Evolutionary conservation across 2,113 vertebrate species (phyloP).

Genomic region (Arvicanthis niloticus): DNA sequence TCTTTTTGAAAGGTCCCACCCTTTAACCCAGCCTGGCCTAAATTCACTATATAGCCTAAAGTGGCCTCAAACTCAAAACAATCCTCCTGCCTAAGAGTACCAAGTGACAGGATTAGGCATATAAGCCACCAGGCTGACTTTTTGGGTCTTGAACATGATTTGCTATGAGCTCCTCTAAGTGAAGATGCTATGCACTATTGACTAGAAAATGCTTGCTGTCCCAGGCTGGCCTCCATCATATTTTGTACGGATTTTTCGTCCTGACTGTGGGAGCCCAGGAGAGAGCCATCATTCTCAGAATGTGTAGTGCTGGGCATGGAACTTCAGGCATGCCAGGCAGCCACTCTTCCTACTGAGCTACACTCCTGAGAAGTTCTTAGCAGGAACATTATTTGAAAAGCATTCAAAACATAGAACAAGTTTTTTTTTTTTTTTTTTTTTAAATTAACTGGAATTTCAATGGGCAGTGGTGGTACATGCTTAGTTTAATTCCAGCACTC

Average conservation of each 20-base stretch:
- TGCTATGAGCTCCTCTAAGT: not conserved
- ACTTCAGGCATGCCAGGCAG: too few species aligned
- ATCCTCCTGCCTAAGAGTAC: not conserved
- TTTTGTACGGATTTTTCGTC: too few species aligned
- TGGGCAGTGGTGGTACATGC: not conserved
- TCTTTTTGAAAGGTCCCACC: not conserved
- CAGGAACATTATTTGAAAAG: slow-evolving; percentile 36
- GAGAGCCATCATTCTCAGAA: not conserved
- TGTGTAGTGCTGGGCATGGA: rapidly evolving
- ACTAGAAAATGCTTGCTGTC: not conserved
- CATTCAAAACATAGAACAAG: not conserved
- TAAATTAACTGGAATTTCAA: slow-evolving; percentile 20
- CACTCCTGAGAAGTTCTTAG: not conserved
- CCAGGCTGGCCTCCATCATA: not conserved
- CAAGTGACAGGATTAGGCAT: not conserved
- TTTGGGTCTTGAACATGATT: slow-evolving; percentile 8
- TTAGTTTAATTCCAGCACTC: not conserved
- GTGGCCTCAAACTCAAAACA: not conserved
- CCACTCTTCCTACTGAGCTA: not conserved
- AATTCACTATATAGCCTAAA: not conserved
- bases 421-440: not conserved
- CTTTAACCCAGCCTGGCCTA: not conserved
- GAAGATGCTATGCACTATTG: not conserved
- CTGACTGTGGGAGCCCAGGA: not conserved
- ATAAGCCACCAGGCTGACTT: not conserved